Conservation (phyloP, 2,113 vertebrate genomes). For the Cygnus atratus region DNA sequence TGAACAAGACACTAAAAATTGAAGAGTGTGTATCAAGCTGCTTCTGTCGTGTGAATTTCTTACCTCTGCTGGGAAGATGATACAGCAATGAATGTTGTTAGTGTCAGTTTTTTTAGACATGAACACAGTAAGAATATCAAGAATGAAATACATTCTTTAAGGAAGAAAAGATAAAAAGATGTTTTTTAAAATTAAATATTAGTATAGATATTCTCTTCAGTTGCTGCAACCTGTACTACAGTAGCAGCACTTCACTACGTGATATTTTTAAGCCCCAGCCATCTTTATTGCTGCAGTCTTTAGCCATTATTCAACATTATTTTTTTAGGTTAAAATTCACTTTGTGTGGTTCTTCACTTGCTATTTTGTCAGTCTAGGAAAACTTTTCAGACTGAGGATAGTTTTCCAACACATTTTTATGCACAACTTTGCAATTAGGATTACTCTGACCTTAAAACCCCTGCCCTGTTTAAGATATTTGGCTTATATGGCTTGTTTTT, state of each 20-base stretch:
- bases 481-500: neutral
- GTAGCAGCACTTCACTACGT: neutral
- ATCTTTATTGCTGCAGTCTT: neutral
- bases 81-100: neutral
- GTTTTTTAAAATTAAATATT: neutral
- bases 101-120: neutral
- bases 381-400: neutral
- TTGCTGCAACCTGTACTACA: neutral
- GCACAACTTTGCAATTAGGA: neutral
- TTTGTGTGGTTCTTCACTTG: neutral
- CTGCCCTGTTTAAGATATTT: neutral
- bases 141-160: neutral
- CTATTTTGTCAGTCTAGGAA: neutral
- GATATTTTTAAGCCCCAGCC: neutral
- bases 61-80: neutral
- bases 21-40: neutral
- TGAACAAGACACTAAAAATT: neutral
- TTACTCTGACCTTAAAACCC: neutral
- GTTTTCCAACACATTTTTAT: neutral
- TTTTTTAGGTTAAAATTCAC: neutral
- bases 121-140: neutral
- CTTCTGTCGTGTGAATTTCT: neutral
- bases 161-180: neutral
- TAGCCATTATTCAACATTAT: neutral
- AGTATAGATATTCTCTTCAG: neutral